Conservation (phyloP, 2,888 invertebrate species). For the Sipha maydis region DNA sequence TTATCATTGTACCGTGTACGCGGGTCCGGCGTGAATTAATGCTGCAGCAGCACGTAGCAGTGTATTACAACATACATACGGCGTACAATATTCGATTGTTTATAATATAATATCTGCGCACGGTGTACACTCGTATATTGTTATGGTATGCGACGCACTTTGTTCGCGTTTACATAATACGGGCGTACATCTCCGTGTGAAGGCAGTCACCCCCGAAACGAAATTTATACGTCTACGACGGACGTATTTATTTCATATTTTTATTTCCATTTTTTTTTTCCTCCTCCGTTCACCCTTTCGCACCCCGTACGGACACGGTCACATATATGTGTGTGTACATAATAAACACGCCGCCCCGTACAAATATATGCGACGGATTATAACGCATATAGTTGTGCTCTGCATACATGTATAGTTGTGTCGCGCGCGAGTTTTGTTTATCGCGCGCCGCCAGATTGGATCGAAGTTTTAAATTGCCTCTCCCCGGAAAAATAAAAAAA, state of each 20-base stretch:
- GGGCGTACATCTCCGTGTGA: background rate
- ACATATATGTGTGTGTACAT: background rate
- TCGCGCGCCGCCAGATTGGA: slow-evolving; percentile 52
- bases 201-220: slow-evolving; percentile 1
- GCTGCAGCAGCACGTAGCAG: too few relatives aligned
- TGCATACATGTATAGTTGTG: background rate
- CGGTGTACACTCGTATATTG: background rate
- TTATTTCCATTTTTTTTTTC: background rate
- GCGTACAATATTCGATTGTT: background rate
- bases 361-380: slow-evolving; percentile 32
- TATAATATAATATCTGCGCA: background rate
- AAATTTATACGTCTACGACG: slow-evolving; percentile 47
- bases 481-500: background rate
- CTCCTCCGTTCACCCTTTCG: background rate
- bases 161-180: background rate
- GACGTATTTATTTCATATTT: slow-evolving; percentile 25
- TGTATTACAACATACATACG: background rate
- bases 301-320: background rate
- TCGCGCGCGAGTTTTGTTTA: slow-evolving; percentile 41
- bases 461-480: slow-evolving; percentile 53
- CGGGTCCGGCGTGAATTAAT: background rate
- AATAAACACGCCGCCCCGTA: too few relatives aligned
- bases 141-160: slow-evolving; percentile 7
- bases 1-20: background rate
- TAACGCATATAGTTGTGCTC: background rate